Conservation (phyloP, 2,797 vertebrate species). For the Cryptoprocta ferox region DNA sequence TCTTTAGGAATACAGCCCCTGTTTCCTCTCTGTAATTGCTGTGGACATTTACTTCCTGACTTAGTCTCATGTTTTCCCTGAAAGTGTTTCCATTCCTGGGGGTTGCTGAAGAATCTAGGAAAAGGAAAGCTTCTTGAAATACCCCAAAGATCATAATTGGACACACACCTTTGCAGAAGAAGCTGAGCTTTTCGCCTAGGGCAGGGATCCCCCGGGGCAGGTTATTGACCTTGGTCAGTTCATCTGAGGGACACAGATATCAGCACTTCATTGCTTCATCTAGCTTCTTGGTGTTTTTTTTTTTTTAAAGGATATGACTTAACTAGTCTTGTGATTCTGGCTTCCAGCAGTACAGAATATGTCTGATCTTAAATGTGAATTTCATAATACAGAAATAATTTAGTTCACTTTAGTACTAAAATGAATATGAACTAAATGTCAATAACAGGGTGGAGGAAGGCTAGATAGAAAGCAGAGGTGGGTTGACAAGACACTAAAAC, state of each 20-base stretch:
- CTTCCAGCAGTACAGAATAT: neutral
- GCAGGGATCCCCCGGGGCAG: neutral
- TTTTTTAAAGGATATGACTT: slow-evolving; percentile 13
- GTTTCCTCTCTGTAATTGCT: neutral
- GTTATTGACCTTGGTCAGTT: neutral
- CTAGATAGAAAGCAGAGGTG: slow-evolving; percentile 29
- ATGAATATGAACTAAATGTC: slow-evolving; percentile 13
- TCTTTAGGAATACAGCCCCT: neutral
- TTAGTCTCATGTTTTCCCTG: neutral
- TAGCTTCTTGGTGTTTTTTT: neutral
- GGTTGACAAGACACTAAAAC: slow-evolving; percentile 5
- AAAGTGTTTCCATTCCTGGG: neutral
- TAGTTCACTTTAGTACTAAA: slow-evolving; percentile 4
- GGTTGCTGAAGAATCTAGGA: neutral
- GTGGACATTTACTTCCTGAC: neutral
- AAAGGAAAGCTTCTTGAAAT: neutral
- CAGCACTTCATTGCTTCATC: neutral
- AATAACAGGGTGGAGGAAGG: neutral
- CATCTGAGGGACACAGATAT: neutral
- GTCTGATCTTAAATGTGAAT: slow-evolving; percentile 35
- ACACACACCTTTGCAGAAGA: neutral
- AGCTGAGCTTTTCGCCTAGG: neutral
- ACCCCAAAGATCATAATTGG: neutral
- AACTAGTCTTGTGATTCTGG: neutral
- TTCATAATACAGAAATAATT: slow-evolving; percentile 47